Evolutionary conservation across 2,888 invertebrate species (phyloP), one percentile per base, ranked within the genome.

Genomic region (Diogma glabrata): DNA sequence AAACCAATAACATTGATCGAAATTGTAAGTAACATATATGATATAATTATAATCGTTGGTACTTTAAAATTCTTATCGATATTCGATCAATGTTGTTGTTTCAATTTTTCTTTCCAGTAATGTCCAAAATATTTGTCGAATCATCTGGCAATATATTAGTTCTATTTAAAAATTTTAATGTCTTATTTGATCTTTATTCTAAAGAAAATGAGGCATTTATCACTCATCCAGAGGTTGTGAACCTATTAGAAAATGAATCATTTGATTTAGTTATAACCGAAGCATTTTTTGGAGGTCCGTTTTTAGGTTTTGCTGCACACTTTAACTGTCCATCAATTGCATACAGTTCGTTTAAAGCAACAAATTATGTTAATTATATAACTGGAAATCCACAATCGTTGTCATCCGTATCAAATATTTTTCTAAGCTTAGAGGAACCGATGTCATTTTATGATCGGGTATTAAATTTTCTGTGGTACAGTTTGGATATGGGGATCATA

Each of bases 281-380:
- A 43, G 23, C 43, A 22, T 43, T 43, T 43, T 22, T 43, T 43
- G 43, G 43, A 8, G 43, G 23, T 14, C 12, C 14, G 23, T 43
- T 22, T 22, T 43, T 43, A n/a, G 43, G 43, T 14, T 2, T 43
- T 14, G 43, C 43, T 1, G 43, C 43, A 2, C 43, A 43, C 23
- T 43, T 43, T 9, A 10, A 43, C 14, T 43, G 43, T 7, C 43
- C 43, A 4, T 8, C n/a, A 7, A 43, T 43, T 5, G n/a, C 43
- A 6, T 43, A 43, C 22, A 43, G 22, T 43, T 43, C 43, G 6
- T 43, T 43, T 43, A 43, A 43, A 43, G n/a, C 43, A n/a, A 43
- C 43, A 17, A 43, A n/a, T 7, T 20, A 22, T 2, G 43, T 14
- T 14, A 43, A 43, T 14, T 6, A 22, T 43, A 43, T 43, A 14